phyloP scores from a whole-genome alignment of 2,888 invertebrate species.

The Cryptops parisi region DNA sequence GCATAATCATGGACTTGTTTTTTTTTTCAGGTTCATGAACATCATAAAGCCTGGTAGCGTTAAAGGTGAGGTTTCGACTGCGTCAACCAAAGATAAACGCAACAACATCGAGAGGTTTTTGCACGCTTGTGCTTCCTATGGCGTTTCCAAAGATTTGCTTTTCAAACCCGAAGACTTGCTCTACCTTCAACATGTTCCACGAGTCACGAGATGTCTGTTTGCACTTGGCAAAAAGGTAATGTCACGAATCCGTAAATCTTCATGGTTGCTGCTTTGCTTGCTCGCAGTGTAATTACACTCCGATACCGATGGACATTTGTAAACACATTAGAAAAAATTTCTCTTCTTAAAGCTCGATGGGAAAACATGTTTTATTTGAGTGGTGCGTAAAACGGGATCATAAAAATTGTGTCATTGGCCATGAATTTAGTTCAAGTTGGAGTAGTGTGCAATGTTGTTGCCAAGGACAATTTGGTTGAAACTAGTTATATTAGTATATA shows the following conservation, averaged over 20 bases:
- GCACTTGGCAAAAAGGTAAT: slow-evolving; percentile 22
- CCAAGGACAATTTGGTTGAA: too few relatives aligned
- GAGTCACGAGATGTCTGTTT: slow-evolving; percentile 24
- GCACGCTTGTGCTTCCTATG: slow-evolving; percentile 19
- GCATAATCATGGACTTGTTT: too few relatives aligned
- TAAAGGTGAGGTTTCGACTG: slow-evolving; percentile 21
- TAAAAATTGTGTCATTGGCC: too few relatives aligned
- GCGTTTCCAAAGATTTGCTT: slow-evolving; percentile 21
- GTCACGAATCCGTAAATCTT: too few relatives aligned
- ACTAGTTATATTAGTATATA: too few relatives aligned
- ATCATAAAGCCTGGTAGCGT: slow-evolving; percentile 21
- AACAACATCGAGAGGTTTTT: slow-evolving; percentile 18
- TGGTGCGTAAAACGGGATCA: too few relatives aligned
- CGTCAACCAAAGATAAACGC: slow-evolving; percentile 19
- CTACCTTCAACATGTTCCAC: slow-evolving; percentile 22
- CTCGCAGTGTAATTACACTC: neutral
- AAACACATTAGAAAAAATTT: too few relatives aligned
- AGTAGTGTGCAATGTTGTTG: too few relatives aligned
- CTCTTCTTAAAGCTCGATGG: too few relatives aligned
- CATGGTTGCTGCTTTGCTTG: neutral
- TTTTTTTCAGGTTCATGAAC: slow-evolving; percentile 22
- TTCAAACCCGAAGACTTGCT: slow-evolving; percentile 24
- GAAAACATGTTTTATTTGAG: too few relatives aligned
- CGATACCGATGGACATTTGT: neutral
- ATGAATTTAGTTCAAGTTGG: too few relatives aligned